Evolutionary conservation across 2,113 vertebrate species (phyloP).

Genomic region (Ardeotis arabs): DNA sequence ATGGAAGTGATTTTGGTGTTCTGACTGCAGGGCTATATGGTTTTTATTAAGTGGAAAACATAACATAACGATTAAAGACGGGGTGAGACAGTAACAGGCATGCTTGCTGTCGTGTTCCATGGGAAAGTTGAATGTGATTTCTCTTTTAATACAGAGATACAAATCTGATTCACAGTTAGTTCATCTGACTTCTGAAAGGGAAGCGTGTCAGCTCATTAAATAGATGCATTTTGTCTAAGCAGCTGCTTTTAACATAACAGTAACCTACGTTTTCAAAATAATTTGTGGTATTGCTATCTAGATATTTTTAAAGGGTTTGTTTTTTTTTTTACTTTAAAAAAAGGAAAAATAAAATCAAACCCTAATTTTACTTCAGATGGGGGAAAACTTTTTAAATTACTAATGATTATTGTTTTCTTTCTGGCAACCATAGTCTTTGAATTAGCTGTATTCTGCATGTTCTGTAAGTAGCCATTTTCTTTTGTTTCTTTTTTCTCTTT

Average conservation of each 20-base stretch:
- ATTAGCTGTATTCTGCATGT: background rate
- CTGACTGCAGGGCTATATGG: conserved; percentile 26
- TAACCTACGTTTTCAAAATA: background rate
- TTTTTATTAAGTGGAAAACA: conserved; percentile 62
- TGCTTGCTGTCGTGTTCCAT: background rate
- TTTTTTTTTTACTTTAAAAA: background rate
- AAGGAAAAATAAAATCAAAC: background rate
- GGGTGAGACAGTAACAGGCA: conserved; percentile 35
- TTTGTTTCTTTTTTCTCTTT: background rate
- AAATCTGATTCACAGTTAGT: conserved; percentile 16
- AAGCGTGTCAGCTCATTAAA: background rate
- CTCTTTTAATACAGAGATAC: conserved; percentile 12
- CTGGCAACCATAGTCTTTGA: background rate
- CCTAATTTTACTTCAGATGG: background rate
- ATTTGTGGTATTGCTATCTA: background rate
- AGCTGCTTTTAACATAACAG: background rate
- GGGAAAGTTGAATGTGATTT: conserved; percentile 23
- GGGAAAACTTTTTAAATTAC: background rate
- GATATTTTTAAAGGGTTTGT: background rate
- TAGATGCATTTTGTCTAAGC: background rate
- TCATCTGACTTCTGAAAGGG: background rate
- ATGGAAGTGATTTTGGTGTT: conserved; percentile 64
- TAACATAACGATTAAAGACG: conserved; percentile 34
- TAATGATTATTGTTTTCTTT: background rate
- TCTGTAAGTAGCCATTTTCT: background rate